phyloP scores from a whole-genome alignment of 2,113 vertebrate species.

The Mobula birostris region DNA sequence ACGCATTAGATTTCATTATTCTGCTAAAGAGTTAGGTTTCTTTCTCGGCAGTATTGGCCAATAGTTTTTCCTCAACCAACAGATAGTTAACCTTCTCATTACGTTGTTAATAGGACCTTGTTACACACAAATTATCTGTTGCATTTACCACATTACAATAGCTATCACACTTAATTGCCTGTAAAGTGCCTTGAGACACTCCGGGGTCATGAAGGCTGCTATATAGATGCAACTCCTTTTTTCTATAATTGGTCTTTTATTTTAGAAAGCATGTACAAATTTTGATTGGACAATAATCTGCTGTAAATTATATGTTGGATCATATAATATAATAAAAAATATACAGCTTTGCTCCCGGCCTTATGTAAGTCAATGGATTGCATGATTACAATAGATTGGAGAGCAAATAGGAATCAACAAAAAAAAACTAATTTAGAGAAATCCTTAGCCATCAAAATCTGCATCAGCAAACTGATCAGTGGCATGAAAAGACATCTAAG shows the following conservation, averaged over 20 bases:
- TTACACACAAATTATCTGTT: not conserved
- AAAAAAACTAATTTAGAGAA: not conserved
- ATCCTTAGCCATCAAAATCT: not conserved
- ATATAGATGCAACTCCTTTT: not conserved
- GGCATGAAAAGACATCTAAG: not conserved
- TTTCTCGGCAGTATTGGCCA: not conserved
- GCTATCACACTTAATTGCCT: not conserved
- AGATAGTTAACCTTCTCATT: not conserved
- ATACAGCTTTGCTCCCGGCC: not conserved
- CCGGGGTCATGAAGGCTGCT: not conserved
- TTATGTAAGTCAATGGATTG: not conserved
- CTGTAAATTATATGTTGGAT: not conserved
- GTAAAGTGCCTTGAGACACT: not conserved
- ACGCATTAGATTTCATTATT: not conserved
- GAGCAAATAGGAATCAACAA: not conserved
- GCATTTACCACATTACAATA: not conserved
- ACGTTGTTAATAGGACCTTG: not conserved
- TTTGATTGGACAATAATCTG: not conserved
- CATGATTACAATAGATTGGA: constrained; percentile 18
- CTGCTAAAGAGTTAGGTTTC: not conserved
- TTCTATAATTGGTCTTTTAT: not conserved
- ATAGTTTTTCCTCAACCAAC: not conserved
- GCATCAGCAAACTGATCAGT: not conserved
- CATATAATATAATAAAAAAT: not conserved
- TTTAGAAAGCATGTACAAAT: not conserved